Percentiles rank a stretch among this genome's conserved stretches.
These are phyloP conservation scores for Gasteruption jaculator DNA, from an alignment of 2,888 invertebrate genomes.

Conservation along the genomic window DNA sequence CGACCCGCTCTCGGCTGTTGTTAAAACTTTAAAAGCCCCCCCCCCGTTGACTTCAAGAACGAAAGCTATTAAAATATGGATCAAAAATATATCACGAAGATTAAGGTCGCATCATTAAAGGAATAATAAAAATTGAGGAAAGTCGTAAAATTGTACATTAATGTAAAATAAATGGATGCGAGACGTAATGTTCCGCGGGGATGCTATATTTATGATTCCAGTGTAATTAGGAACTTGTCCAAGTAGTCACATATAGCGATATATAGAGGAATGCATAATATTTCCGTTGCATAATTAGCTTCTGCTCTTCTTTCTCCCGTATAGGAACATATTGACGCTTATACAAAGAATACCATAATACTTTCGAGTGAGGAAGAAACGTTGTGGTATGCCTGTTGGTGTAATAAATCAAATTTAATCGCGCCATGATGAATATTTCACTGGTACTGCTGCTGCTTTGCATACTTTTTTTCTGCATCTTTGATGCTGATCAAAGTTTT, in stretches of 20 bases:
- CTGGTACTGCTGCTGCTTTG: too few relatives aligned
- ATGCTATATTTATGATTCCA: conserved; percentile 39
- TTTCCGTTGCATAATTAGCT: conserved; percentile 35
- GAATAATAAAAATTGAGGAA: conserved; percentile 44
- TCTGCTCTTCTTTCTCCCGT: conserved; percentile 27
- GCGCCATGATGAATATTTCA: conserved; percentile 34
- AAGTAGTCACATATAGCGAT: too few relatives aligned
- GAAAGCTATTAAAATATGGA: too few relatives aligned
- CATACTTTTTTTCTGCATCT: too few relatives aligned
- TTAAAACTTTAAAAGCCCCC: too few relatives aligned
- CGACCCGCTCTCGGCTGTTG: too few relatives aligned
- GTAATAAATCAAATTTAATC: conserved; percentile 43
- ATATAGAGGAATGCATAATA: too few relatives aligned
- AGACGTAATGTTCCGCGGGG: conserved; percentile 30
- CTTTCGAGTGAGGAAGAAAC: too few relatives aligned
- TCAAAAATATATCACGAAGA: too few relatives aligned
- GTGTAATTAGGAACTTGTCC: conserved; percentile 43
- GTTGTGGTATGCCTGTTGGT: conserved; percentile 17
- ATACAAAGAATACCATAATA: too few relatives aligned
- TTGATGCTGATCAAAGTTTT: too few relatives aligned
- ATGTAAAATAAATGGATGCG: conserved; percentile 38
- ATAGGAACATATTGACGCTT: conserved; percentile 16
- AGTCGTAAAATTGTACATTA: conserved; percentile 49
- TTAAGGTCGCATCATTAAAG: conserved; percentile 38
- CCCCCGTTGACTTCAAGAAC: too few relatives aligned